Percentiles rank a stretch among this genome's conserved stretches.
Conservation (phyloP, 2,888 invertebrate genomes). For the Caenorhabditis sp. region DNA sequence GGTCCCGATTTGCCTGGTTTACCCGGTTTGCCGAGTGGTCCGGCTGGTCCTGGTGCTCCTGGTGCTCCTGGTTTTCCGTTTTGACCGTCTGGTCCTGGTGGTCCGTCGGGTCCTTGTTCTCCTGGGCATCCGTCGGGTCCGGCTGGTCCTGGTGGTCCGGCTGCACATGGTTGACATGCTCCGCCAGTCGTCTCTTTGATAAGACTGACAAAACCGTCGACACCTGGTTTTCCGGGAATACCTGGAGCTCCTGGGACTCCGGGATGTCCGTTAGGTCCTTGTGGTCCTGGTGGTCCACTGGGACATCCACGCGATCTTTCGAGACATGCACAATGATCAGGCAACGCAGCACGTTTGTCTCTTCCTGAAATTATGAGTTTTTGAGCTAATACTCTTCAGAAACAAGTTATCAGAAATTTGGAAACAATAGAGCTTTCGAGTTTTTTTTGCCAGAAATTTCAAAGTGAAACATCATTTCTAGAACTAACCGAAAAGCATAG, state of each 20-base stretch:
- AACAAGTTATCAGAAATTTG: background rate
- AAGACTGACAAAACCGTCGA: constrained; percentile 14
- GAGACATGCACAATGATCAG: constrained; percentile 32
- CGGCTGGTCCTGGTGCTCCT: constrained; percentile 26
- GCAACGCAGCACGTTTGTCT: constrained; percentile 32
- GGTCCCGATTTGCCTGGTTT: constrained; percentile 38
- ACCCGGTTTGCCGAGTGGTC: constrained; percentile 28
- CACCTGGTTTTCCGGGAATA: constrained; percentile 17
- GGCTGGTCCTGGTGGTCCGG: constrained; percentile 40
- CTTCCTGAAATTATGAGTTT: constrained; percentile 7
- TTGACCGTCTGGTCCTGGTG: constrained; percentile 22
- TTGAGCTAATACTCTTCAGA: no score
- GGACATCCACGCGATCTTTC: constrained; percentile 38
- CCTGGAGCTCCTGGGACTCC: constrained; percentile 34
- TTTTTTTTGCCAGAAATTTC: no score
- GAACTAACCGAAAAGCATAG: constrained; percentile 22
- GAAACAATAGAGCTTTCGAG: no score
- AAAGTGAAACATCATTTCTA: no score
- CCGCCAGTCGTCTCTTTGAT: constrained; percentile 25
- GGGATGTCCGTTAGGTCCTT: constrained; percentile 36
- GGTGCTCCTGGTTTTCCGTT: constrained; percentile 20
- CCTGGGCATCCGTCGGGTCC: constrained; percentile 39
- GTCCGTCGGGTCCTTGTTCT: constrained; percentile 28
- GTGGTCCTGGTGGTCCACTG: constrained; percentile 43
- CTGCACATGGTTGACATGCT: constrained; percentile 32